These are phyloP conservation scores for Drosophila lacteicornis DNA, from an alignment of 1,140 invertebrate genomes.

Conservation along the genomic window DNA sequence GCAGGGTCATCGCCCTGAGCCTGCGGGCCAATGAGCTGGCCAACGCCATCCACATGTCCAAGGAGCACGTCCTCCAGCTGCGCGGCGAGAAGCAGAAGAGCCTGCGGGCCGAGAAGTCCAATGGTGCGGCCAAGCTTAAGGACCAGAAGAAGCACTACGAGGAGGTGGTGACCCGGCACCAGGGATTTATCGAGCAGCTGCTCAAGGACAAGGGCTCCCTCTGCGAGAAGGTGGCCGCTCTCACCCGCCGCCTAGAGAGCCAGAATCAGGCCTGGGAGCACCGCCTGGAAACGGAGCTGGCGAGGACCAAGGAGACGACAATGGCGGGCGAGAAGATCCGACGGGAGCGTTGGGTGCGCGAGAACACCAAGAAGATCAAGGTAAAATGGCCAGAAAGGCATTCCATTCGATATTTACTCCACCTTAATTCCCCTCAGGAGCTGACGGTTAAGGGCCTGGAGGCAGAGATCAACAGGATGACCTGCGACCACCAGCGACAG, in stretches of 20 bases:
- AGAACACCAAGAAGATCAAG: slow-evolving; percentile 90
- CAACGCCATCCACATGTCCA: slow-evolving; percentile 83
- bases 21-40: slow-evolving; percentile 83
- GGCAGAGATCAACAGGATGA: slow-evolving; percentile 89
- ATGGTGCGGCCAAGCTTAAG: slow-evolving; percentile 83
- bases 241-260: slow-evolving; percentile 86
- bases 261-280: slow-evolving; percentile 87
- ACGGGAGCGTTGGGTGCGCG: slow-evolving; percentile 89
- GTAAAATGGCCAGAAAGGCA: slow-evolving; percentile 63
- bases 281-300: slow-evolving; percentile 88
- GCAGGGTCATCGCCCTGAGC: slow-evolving; percentile 75
- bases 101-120: slow-evolving; percentile 74
- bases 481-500: slow-evolving; percentile 87
- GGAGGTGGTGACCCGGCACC: slow-evolving; percentile 87
- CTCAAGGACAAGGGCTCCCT: slow-evolving; percentile 89
- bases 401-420: background rate
- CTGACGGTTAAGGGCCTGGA: slow-evolving; percentile 91
- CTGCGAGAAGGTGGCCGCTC: slow-evolving; percentile 88
- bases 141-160: slow-evolving; percentile 89
- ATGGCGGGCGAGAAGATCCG: slow-evolving; percentile 88
- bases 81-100: slow-evolving; percentile 78
- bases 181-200: slow-evolving; percentile 89
- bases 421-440: slow-evolving; percentile 85
- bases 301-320: slow-evolving; percentile 88
- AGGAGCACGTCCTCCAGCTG: slow-evolving; percentile 78